Conservation (phyloP, 2,113 vertebrate genomes). For the Mobula hypostoma region DNA sequence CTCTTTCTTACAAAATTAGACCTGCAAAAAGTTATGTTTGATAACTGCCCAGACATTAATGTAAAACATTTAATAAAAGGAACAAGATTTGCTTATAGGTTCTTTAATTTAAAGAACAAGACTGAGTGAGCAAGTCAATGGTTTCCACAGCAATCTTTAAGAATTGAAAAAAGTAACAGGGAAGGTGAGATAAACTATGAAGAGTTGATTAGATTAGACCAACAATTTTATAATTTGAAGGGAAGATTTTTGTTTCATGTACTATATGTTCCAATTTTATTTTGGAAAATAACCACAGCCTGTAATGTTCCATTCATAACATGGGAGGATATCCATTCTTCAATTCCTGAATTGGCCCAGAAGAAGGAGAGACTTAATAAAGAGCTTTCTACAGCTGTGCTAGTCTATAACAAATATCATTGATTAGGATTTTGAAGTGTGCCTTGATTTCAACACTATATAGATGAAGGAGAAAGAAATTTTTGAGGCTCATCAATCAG, state of each 20-base stretch:
- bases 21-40: neutral
- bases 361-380: neutral
- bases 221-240: neutral
- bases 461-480: neutral
- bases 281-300: neutral
- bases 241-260: neutral
- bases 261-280: neutral
- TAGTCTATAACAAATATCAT: neutral
- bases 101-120: neutral
- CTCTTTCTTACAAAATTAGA: neutral
- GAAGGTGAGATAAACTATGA: neutral
- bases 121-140: neutral
- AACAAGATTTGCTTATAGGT: neutral
- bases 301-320: neutral
- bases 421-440: neutral
- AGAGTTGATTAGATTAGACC: neutral
- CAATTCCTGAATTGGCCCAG: neutral
- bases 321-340: neutral
- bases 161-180: neutral
- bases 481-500: neutral
- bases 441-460: neutral
- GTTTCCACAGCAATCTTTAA: neutral
- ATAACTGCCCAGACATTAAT: neutral
- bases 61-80: neutral
- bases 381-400: neutral